phyloP scores from a whole-genome alignment of 37 sponge, comb jelly and placozoan species.

The Trichoplax adhaerens region DNA sequence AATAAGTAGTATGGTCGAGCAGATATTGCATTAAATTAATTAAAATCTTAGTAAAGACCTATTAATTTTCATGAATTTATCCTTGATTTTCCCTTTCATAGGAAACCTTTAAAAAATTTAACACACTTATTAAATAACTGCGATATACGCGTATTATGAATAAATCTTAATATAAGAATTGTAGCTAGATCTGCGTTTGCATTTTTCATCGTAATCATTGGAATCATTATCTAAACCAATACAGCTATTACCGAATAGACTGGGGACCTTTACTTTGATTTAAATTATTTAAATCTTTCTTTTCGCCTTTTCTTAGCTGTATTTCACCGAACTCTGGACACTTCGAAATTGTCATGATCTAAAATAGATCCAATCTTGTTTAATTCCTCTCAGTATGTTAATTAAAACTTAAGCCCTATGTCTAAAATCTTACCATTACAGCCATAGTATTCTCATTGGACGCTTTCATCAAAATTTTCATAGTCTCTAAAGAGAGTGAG shows the following conservation, averaged over 20 bases:
- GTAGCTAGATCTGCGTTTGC: no score
- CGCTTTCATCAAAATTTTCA: slow-evolving; percentile 59
- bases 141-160: no score
- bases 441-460: slow-evolving; percentile 1
- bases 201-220: no score
- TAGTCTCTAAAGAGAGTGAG: slow-evolving; percentile 82
- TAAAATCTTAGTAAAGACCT: slow-evolving; percentile 27
- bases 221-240: background rate
- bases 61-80: slow-evolving; percentile 90
- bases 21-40: background rate
- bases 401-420: slow-evolving; percentile 9
- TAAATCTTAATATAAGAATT: no score
- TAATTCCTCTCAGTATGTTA: slow-evolving; percentile 37
- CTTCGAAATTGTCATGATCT: slow-evolving; percentile 42
- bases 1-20: background rate
- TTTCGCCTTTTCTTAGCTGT: slow-evolving; percentile 76
- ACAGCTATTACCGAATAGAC: slow-evolving; percentile 49
- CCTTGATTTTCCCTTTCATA: slow-evolving; percentile 75
- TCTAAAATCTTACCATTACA: slow-evolving; percentile 7
- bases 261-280: slow-evolving; percentile 79
- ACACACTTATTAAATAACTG: background rate
- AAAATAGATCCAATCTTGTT: background rate
- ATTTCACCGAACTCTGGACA: slow-evolving; percentile 85
- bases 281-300: slow-evolving; percentile 60
- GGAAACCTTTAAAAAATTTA: slow-evolving; percentile 38